Base-by-base conservation (phyloP, 1,140 invertebrate species). In the Psilanteris sp. region DNA sequence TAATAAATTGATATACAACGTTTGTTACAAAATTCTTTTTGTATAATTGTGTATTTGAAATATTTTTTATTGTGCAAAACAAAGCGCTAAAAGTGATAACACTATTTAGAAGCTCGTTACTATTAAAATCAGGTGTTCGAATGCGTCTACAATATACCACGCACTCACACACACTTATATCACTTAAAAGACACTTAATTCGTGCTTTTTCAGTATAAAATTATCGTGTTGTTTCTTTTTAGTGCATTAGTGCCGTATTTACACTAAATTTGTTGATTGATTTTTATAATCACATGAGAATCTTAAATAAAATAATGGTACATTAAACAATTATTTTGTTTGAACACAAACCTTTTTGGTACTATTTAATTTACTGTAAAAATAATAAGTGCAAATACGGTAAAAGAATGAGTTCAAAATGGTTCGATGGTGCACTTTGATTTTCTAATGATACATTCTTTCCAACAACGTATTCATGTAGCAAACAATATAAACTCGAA, bases 151-250 rank as follows among this genome's bases (percentile, higher is more conserved):
- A 59, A 67, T 59, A 79, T 79, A 73, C 73, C 67, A 78, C 76
- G 77, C 78, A 81, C 70, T 71, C 79, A 80, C 66, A 78, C 72
- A 80, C 77, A 79, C 66, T 78, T 61, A 78, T 68, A 74, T 71
- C 50, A 39, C 9, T 61, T 44, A 46, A 29, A 44, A 66, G 13
- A 61, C 48, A 71, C 59, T 18, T 37, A 9, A 43, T 59, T 15
- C n/a, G n/a, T 50, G 39, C 9, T 4, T 34, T 29, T 22, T 39
- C 15, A 11, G 44, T 16, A 20, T 6, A 48, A 32, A 70, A 18
- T 39, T 52, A 29, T 41, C 20, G 20, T 32, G 9, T 62, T 39
- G 48, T 64, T 22, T 10, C 0, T 24, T 44, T 27, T 9, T 8
- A 29, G 1, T 72, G 43, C 43, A 61, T 62, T 36, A 61, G 18